These are phyloP conservation scores for Drosophila sechellia DNA, from an alignment of 1,140 invertebrate genomes.

Conservation along the genomic window DNA sequence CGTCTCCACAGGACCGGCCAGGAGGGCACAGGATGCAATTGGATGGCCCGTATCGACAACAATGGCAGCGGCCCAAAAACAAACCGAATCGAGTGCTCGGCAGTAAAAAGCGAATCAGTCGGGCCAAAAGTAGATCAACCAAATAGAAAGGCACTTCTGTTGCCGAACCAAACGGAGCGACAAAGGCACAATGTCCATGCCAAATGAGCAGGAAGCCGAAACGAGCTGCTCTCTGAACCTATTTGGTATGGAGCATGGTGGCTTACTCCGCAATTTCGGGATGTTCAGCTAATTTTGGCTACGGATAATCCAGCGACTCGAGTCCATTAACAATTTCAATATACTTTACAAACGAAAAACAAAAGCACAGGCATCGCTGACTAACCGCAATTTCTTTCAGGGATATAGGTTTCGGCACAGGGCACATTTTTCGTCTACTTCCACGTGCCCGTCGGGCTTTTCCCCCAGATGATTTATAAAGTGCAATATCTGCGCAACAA, in stretches of 20 bases:
- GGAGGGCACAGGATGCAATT: conserved; percentile 63
- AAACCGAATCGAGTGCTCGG: conserved; percentile 60
- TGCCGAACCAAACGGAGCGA: conserved; percentile 45
- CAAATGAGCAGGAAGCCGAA: conserved; percentile 46
- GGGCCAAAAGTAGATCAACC: conserved; percentile 44
- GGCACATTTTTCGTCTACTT: conserved; percentile 44
- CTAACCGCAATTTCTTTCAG: conserved; percentile 12
- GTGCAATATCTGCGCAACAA: conserved; percentile 66
- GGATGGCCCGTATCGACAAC: conserved; percentile 60
- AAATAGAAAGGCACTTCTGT: conserved; percentile 57
- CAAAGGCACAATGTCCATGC: conserved; percentile 60
- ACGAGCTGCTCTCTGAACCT: conserved; percentile 5
- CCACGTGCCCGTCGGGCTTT: conserved; percentile 23
- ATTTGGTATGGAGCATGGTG: background rate
- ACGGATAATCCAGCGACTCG: background rate
- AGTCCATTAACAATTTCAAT: conserved; percentile 30
- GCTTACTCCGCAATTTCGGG: background rate
- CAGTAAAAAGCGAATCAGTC: conserved; percentile 67
- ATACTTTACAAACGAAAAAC: conserved; percentile 31
- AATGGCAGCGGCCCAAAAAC: conserved; percentile 49
- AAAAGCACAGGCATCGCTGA: conserved; percentile 25
- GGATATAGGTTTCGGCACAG: conserved; percentile 44
- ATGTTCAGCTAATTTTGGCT: conserved; percentile 8
- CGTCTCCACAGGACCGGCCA: conserved; percentile 10
- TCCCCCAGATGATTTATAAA: conserved; percentile 71